Conservation (phyloP, 2,113 vertebrate species). For the Manacus vitellinus region DNA sequence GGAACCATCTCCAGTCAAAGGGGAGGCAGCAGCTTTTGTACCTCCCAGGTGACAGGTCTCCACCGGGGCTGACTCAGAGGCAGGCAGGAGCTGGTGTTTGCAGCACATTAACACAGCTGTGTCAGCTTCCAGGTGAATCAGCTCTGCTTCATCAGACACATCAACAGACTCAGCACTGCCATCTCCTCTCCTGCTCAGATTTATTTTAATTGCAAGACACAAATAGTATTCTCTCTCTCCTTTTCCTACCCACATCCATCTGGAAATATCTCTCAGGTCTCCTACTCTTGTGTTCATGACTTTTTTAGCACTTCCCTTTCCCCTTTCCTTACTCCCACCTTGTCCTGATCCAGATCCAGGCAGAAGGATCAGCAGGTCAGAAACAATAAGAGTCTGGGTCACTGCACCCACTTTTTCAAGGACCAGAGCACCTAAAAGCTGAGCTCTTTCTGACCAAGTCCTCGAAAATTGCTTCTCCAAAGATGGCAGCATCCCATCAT, state of each 20-base stretch:
- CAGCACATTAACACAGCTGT: constrained; percentile 71
- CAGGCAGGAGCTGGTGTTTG: constrained; percentile 68
- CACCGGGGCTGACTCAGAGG: constrained; percentile 10
- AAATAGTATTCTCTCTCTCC: constrained; percentile 63
- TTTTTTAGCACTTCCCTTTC: background rate
- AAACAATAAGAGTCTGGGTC: background rate
- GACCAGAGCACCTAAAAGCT: background rate
- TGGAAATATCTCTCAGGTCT: constrained; percentile 49
- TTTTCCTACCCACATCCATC: constrained; percentile 65
- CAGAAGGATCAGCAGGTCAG: background rate
- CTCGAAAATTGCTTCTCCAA: background rate
- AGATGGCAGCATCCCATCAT: background rate
- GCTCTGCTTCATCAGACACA: constrained; percentile 75
- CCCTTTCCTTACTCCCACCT: background rate
- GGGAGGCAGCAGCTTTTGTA: constrained; percentile 22
- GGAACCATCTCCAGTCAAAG: constrained; percentile 48
- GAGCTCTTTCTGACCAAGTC: background rate
- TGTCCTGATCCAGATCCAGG: background rate
- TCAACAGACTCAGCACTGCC: constrained; percentile 67
- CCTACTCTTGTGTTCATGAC: background rate
- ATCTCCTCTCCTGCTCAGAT: constrained; percentile 51
- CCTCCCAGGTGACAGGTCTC: constrained; percentile 50
- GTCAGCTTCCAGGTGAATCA: constrained; percentile 75
- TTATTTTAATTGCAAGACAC: constrained; percentile 74
- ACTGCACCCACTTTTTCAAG: background rate